phyloP scores from a whole-genome alignment of 2,888 invertebrate species.

The Crepidodera aurea region DNA sequence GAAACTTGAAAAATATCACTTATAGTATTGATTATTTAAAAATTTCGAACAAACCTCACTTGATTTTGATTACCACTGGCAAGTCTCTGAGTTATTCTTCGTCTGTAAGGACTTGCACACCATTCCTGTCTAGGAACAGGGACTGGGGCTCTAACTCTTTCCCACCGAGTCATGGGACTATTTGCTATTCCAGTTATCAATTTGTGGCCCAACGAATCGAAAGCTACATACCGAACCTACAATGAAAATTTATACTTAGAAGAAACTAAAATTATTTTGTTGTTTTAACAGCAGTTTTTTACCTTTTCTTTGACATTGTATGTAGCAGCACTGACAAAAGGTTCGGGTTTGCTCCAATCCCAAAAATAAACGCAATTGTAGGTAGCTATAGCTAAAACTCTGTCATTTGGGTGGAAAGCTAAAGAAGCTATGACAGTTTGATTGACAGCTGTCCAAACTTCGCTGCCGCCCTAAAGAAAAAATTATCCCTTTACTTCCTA shows the following conservation, averaged over 20 bases:
- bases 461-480: constrained; percentile 78
- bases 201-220: constrained; percentile 82
- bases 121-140: constrained; percentile 56
- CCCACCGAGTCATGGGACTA: constrained; percentile 65
- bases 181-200: constrained; percentile 86
- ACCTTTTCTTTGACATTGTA: constrained; percentile 82
- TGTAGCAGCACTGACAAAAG: constrained; percentile 79
- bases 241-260: constrained; percentile 12
- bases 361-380: constrained; percentile 86
- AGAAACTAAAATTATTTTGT: not conserved
- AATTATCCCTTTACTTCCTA: no score
- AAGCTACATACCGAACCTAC: constrained; percentile 78
- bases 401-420: constrained; percentile 85
- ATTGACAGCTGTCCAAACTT: constrained; percentile 79
- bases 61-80: constrained; percentile 32
- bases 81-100: constrained; percentile 55
- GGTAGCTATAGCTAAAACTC: constrained; percentile 85
- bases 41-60: constrained; percentile 9
- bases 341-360: constrained; percentile 85
- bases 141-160: constrained; percentile 59
- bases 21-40: not conserved
- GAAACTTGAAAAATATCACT: constrained; percentile 15
- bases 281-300: not conserved
- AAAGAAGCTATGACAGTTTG: constrained; percentile 84
- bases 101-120: constrained; percentile 53